These are phyloP conservation scores for Coryphaenoides rupestris DNA, from an alignment of 2,113 vertebrate species.

Conservation along the genomic window DNA sequence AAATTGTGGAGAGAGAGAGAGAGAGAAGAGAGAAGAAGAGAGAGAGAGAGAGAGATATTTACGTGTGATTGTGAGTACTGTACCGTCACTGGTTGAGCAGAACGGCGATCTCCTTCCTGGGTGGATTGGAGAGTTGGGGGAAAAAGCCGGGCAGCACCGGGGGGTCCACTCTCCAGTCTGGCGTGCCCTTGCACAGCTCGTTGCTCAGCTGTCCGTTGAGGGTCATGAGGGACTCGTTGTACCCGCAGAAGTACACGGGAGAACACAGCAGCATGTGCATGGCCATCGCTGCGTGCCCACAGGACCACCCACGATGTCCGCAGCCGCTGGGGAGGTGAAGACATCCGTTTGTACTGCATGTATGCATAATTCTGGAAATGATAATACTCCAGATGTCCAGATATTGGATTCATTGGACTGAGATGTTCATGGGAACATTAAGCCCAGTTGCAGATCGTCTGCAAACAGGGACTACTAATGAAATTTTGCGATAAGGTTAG, in stretches of 20 bases:
- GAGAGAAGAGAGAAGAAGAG: too few species aligned
- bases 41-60: too few species aligned
- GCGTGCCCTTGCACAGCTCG: slow-evolving; percentile 43
- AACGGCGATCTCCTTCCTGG: slow-evolving; percentile 36
- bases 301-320: slow-evolving; percentile 63
- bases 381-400: too few species aligned
- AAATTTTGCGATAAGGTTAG: too few species aligned
- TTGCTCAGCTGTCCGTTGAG: slow-evolving; percentile 56
- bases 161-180: slow-evolving; percentile 52
- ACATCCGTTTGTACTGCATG: too few species aligned
- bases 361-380: too few species aligned
- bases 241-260: slow-evolving; percentile 65
- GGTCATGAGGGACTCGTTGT: slow-evolving; percentile 61
- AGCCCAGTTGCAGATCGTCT: too few species aligned
- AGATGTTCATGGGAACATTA: too few species aligned
- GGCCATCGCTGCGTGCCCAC: slow-evolving; percentile 57
- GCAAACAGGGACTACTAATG: too few species aligned
- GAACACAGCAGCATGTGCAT: slow-evolving; percentile 62
- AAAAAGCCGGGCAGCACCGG: slow-evolving; percentile 62
- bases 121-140: slow-evolving; percentile 59
- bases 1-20: too few species aligned
- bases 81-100: slow-evolving; percentile 59
- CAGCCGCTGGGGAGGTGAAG: slow-evolving; percentile 39
- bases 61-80: too few species aligned
- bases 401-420: too few species aligned